A percentile compares a stretch with the other conserved stretches of the same genome.
Conservation (phyloP, 53 echinoderm and acorn worm genomes). For the Holothuria leucospilota region DNA sequence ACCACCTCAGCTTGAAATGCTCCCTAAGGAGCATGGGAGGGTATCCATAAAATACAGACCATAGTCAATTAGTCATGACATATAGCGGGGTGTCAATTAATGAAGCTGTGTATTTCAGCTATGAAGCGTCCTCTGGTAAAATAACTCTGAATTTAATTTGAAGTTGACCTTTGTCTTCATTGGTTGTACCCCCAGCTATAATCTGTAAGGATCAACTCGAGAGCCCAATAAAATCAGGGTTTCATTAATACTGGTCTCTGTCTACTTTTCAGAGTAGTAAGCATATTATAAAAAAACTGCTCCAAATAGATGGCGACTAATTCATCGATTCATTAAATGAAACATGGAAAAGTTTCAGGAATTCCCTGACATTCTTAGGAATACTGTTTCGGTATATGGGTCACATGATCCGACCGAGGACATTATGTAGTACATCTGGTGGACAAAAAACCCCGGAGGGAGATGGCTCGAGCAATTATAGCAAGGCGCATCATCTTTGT, state of each 20-base stretch:
- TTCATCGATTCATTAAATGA: neutral
- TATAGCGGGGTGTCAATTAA: constrained; percentile 67
- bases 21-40: constrained; percentile 45
- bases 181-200: constrained; percentile 44
- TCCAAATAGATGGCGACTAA: neutral
- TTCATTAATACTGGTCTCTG: neutral
- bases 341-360: neutral
- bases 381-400: neutral
- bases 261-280: neutral
- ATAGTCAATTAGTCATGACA: constrained; percentile 64
- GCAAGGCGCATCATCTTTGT: no score
- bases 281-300: neutral
- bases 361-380: neutral
- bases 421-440: constrained; percentile 13
- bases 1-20: constrained; percentile 69
- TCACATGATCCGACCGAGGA: neutral
- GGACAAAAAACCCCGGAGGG: no score
- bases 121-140: constrained; percentile 66
- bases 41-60: constrained; percentile 52
- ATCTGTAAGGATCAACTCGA: constrained; percentile 12
- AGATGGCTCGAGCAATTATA: no score
- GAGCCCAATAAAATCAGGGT: neutral
- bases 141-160: constrained; percentile 52
- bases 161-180: constrained; percentile 34
- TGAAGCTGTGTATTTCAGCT: constrained; percentile 47